These are phyloP conservation scores for Lasioglossum pauxillum DNA, from an alignment of 2,888 invertebrate genomes.

Conservation along the genomic window DNA sequence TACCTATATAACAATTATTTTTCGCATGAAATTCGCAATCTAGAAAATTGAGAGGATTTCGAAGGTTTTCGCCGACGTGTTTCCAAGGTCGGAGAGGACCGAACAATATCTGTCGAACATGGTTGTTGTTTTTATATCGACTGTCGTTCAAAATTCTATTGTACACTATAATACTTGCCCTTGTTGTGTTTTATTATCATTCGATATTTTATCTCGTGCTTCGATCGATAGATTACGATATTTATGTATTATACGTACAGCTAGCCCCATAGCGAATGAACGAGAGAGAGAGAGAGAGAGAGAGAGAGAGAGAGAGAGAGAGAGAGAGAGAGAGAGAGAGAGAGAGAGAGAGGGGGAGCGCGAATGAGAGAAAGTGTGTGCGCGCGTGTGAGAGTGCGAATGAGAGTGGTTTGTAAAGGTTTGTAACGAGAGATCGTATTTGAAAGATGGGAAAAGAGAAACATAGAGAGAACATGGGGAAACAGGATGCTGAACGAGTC, in stretches of 20 bases:
- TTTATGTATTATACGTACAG: constrained; percentile 74
- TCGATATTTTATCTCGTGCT: constrained; percentile 83
- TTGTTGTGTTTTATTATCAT: constrained; percentile 83
- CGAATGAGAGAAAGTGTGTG: too few species aligned
- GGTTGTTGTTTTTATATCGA: constrained; percentile 81
- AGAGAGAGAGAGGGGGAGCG: background rate
- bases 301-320: background rate
- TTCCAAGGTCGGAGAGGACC: constrained; percentile 11
- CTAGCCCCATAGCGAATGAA: constrained; percentile 34
- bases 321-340: background rate
- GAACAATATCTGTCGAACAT: constrained; percentile 69
- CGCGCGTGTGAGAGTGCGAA: background rate
- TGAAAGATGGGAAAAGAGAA: background rate
- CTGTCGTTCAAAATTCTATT: constrained; percentile 81
- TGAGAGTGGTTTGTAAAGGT: background rate
- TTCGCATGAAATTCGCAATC: background rate
- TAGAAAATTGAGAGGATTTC: background rate
- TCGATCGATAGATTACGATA: constrained; percentile 75
- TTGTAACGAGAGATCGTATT: background rate
- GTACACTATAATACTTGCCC: constrained; percentile 78
- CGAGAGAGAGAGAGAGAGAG: background rate
- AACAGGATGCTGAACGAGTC: constrained; percentile 12
- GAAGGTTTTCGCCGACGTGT: background rate
- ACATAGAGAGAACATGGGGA: background rate
- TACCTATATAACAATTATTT: background rate